These are phyloP conservation scores for Agelas oroides DNA, from an alignment of 37 sponge, comb jelly and placozoan species.

Conservation along the genomic window DNA sequence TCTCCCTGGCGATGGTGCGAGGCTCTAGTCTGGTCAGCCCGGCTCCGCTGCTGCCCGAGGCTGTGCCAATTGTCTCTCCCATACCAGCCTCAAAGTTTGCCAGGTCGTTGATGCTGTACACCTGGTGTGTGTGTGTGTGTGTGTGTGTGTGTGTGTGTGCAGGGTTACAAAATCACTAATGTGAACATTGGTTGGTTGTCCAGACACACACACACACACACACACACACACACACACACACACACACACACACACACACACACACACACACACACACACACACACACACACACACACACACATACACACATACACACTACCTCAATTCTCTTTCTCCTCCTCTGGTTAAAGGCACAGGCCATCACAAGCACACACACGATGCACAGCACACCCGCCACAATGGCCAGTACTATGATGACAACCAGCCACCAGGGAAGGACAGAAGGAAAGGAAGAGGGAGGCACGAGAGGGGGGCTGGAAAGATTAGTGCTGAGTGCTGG, in stretches of 20 bases:
- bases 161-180: background rate
- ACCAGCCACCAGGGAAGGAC: background rate
- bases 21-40: background rate
- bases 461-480: background rate
- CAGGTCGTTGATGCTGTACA: no score
- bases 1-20: background rate
- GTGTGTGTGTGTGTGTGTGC: no score
- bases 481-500: background rate
- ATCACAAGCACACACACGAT: no score
- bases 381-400: background rate
- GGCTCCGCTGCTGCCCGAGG: background rate
- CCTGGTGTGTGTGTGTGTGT: no score
- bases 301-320: background rate
- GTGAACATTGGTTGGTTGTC: background rate
- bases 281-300: background rate
- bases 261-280: constrained; percentile 3
- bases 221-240: background rate
- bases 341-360: no score
- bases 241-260: background rate
- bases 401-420: background rate
- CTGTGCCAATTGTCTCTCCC: background rate
- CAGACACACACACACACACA: background rate
- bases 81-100: no score
- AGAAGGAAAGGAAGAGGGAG: background rate
- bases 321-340: no score